These are phyloP conservation scores for Percopsis omiscomaycus DNA, from an alignment of 2,797 vertebrate genomes.

Conservation along the genomic window DNA sequence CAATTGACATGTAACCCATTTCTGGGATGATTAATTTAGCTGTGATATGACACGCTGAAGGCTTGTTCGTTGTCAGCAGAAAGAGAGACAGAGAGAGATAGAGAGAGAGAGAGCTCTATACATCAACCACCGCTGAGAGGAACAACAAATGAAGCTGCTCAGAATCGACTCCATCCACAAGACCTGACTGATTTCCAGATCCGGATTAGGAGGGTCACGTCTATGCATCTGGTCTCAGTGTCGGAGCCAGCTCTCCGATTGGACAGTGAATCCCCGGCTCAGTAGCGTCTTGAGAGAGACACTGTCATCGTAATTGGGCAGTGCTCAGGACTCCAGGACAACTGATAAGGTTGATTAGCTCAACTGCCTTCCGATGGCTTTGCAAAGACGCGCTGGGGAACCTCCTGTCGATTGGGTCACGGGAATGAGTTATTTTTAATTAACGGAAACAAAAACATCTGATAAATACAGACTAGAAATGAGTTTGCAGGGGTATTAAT, in stretches of 20 bases:
- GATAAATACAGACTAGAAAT: not conserved
- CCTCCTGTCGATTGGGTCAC: conserved; percentile 23
- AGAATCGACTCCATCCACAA: conserved; percentile 69
- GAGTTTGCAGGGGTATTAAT: not conserved
- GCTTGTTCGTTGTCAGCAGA: conserved; percentile 68
- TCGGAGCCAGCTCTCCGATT: conserved; percentile 54
- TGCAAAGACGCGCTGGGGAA: conserved; percentile 22
- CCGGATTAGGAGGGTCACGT: conserved; percentile 61
- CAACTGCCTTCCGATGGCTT: conserved; percentile 28
- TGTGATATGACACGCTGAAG: conserved; percentile 52
- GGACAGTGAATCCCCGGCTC: conserved; percentile 66
- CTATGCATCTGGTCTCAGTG: conserved; percentile 48
- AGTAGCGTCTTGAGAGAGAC: conserved; percentile 63
- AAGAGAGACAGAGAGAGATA: conserved; percentile 15
- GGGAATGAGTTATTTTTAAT: not conserved
- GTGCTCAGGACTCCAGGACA: conserved; percentile 53
- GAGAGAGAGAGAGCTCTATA: conserved; percentile 31
- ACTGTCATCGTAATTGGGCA: conserved; percentile 67
- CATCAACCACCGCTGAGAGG: conserved; percentile 34
- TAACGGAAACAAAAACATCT: not conserved
- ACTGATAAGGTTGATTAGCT: conserved; percentile 69
- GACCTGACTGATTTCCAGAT: conserved; percentile 49
- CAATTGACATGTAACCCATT: conserved; percentile 70
- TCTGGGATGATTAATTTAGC: conserved; percentile 70
- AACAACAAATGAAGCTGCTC: conserved; percentile 66